Evolutionary conservation across 2,888 invertebrate genomes (phyloP), one percentile per base, ranked within the genome.

Genomic region (Serripes groenlandicus): DNA sequence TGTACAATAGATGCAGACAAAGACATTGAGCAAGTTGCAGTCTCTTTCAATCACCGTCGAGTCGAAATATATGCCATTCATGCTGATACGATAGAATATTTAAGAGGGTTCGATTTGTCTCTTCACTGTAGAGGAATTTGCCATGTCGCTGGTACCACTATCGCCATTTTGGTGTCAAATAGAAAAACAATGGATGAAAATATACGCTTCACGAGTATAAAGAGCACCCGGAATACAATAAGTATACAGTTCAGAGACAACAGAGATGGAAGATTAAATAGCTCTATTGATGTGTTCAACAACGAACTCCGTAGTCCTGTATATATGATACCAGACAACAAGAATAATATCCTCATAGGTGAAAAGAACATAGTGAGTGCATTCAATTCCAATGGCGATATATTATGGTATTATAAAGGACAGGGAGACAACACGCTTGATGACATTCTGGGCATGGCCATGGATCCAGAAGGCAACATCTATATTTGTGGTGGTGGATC

Each of bases 61-160:
- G n/a, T n/a, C n/a, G n/a, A n/a, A n/a, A n/a, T n/a, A n/a, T n/a
- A n/a, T n/a, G n/a, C n/a, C n/a, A n/a, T n/a, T n/a, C n/a, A n/a
- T 7, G 26, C 3, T n/a, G 9, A 58, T n/a, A 26, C 11, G 3
- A 4, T 23, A 11, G 1, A 26, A 11, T 23, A 7, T 15, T 26
- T 7, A 5, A 26, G 58, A 1, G 26, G 26, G 3, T 58, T 58
- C 26, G 26, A 58, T 15, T 7, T 58, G 26, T 15, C 23, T 28
- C 28, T 28, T 58, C 58, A 58, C 58, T 58, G 58, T 58, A n/a
- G 58, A 26, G n/a, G 26, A 28, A 58, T 58, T 26, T 58, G 58
- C 28, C 9, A n/a, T 28, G 28, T 28, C 23, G 23, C 58, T 4
- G 58, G 9, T 11, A 26, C 23, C 26, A 26, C 15, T 9, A 58